These are phyloP conservation scores for Drosophila histrio DNA, from an alignment of 2,888 invertebrate genomes.

Conservation along the genomic window DNA sequence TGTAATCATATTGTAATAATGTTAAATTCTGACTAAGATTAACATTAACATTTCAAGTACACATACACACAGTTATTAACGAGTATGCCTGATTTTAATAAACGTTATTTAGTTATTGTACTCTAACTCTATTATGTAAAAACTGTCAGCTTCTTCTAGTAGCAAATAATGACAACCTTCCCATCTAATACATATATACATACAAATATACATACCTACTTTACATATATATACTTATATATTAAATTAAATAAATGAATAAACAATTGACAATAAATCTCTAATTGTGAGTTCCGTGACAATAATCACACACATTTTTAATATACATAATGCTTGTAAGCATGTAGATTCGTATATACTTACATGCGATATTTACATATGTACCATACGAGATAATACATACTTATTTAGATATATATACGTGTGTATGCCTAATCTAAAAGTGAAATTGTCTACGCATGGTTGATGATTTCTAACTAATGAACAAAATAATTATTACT, in stretches of 20 bases:
- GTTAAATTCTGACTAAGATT: neutral
- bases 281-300: constrained; percentile 64
- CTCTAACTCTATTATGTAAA: constrained; percentile 13
- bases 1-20: no score
- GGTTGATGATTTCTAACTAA: constrained; percentile 62
- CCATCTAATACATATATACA: neutral
- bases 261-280: constrained; percentile 50
- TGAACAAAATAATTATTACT: constrained; percentile 11
- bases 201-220: constrained; percentile 1
- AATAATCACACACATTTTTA: constrained; percentile 51
- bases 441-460: constrained; percentile 66
- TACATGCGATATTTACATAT: constrained; percentile 1
- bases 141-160: constrained; percentile 5
- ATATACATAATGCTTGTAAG: constrained; percentile 6
- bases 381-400: constrained; percentile 4
- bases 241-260: neutral
- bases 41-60: constrained; percentile 2
- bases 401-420: constrained; percentile 1
- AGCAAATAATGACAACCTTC: neutral
- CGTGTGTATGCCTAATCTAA: constrained; percentile 7
- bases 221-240: neutral
- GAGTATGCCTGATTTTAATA: constrained; percentile 22
- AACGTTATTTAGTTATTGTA: constrained; percentile 26
- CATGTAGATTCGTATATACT: constrained; percentile 11
- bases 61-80: neutral